Evolutionary conservation across 2,888 invertebrate genomes (phyloP), one percentile per base, ranked within the genome.

Genomic region (Meiosimyza decipiens): DNA sequence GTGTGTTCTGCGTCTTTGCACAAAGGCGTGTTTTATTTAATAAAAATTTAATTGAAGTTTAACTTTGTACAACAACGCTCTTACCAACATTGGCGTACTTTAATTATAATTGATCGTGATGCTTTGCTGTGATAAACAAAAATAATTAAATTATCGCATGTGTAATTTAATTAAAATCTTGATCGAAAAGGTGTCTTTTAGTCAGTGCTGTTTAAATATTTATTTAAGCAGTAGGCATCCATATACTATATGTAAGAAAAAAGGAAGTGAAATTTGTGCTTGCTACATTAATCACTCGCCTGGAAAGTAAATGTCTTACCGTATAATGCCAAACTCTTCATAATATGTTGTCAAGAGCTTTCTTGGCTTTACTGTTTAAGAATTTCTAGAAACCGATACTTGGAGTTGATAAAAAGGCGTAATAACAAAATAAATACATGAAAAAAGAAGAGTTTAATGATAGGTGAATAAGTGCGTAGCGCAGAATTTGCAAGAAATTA

Each of bases 131-230:
- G 59, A 50, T 68, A 40, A 49, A 50, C 22, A 57, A 57, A 59
- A 50, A 50, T 50, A 68, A 68, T 68, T 57, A 50, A 68, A 68
- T 59, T 57, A 68, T 59, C 68, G 59, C 68, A 50, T 57, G 47
- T 50, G 47, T 59, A 59, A 68, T 57, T 68, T 59, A 68, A 68
- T 68, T 59, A 68, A 68, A 33, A 15, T 16, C 6, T 15, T 18
- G 16, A 52, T 40, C 40, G 33, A 13, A 16, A 47, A 55, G 57
- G 67, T 67, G 55, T 57, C 49, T 18, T 40, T 12, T 15, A 33
- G 33, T 60, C 40, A 22, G 40, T 15, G 18, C 40, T 60, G 60
- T 60, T 60, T 60, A 18, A 60, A 60, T 60, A 60, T 28, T 60
- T 60, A 60, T 60, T 60, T 60, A 60, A 28, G 57, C 6, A 16